Conservation (phyloP, 1,140 invertebrate genomes). For the Nasonia giraulti region DNA sequence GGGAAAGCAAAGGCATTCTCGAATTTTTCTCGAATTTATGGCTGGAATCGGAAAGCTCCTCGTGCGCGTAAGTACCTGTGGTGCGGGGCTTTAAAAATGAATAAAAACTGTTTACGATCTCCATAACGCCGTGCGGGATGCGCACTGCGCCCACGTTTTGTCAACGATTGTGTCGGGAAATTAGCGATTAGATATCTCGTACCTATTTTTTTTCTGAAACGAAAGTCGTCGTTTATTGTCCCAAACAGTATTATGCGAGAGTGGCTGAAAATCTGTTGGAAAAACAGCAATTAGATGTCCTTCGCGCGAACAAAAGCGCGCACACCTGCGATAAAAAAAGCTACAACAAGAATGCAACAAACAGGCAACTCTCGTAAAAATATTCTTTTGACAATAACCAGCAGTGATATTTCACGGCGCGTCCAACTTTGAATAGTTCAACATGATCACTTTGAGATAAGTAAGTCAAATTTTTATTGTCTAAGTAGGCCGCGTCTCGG, state of each 20-base stretch:
- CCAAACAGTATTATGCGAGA: too few species aligned
- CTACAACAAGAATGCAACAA: neutral
- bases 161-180: too few species aligned
- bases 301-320: neutral
- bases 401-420: slow-evolving; percentile 4
- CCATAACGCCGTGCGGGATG: slow-evolving; percentile 25
- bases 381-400: neutral
- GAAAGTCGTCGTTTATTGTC: too few species aligned
- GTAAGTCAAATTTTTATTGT: slow-evolving; percentile 37
- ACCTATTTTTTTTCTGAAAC: too few species aligned
- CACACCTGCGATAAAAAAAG: neutral
- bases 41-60: neutral
- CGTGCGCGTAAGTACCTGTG: neutral
- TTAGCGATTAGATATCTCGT: neutral
- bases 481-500: neutral
- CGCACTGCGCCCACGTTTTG: too few species aligned
- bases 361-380: neutral
- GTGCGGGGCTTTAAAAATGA: slow-evolving; percentile 19
- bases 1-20: neutral
- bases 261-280: too few species aligned
- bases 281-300: neutral
- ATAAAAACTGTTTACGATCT: slow-evolving; percentile 49
- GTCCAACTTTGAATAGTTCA: slow-evolving; percentile 30
- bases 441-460: slow-evolving; percentile 33
- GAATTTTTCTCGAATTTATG: slow-evolving; percentile 28